Conservation (phyloP, 2,113 vertebrate genomes). For the Trematocara unimaculatum region DNA sequence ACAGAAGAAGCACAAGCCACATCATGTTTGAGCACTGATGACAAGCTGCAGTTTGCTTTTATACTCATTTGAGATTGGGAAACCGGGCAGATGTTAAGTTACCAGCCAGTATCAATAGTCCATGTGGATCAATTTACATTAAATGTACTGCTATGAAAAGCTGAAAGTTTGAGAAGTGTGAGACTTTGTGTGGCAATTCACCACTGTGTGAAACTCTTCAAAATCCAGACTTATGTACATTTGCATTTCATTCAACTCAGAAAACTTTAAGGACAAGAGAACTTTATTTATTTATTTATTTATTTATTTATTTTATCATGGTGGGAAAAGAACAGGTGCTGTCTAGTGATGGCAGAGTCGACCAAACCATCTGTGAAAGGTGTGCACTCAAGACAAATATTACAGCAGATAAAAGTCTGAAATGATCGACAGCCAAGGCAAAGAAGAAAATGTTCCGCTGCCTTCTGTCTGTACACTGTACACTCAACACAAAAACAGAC, state of each 20-base stretch:
- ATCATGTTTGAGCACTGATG: slow-evolving; percentile 42
- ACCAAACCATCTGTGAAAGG: background rate
- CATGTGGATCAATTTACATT: background rate
- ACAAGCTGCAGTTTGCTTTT: background rate
- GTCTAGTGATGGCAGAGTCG: background rate
- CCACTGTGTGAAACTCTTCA: background rate
- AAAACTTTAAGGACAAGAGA: background rate
- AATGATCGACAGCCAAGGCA: background rate
- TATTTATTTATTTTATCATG: background rate
- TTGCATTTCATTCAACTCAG: background rate
- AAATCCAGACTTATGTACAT: background rate
- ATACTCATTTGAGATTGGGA: slow-evolving; percentile 5
- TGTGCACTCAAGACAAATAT: background rate
- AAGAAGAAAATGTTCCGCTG: background rate
- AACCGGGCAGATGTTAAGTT: background rate
- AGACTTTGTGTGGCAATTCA: background rate
- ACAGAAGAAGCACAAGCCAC: slow-evolving; percentile 37
- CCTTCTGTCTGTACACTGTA: background rate
- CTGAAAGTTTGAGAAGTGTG: background rate
- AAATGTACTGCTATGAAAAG: background rate
- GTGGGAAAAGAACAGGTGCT: slow-evolving; percentile 41
- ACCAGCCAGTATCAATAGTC: background rate
- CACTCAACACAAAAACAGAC: background rate
- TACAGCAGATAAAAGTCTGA: background rate
- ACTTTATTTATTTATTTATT: rapidly evolving